Conservation (phyloP, 2,797 vertebrate genomes). For the Periparus ater region DNA sequence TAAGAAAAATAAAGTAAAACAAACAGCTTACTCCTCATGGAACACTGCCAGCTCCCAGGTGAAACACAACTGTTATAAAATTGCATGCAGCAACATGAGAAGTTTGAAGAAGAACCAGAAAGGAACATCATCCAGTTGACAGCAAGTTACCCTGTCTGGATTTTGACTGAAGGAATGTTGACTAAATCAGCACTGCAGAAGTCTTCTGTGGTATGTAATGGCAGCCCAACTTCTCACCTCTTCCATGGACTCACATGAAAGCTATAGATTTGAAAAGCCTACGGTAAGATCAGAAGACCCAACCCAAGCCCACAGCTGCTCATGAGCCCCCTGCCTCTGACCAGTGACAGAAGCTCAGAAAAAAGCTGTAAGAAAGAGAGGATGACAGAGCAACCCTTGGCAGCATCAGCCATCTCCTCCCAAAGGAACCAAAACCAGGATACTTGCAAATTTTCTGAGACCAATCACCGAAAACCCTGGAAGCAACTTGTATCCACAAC, state of each 20-base stretch:
- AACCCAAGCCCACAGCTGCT: neutral
- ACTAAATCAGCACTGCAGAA: neutral
- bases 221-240: neutral
- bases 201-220: neutral
- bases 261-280: neutral
- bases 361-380: neutral
- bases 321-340: neutral
- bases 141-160: neutral
- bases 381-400: neutral
- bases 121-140: neutral
- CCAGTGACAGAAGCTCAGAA: neutral
- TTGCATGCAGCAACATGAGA: neutral
- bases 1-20: neutral
- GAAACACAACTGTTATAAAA: neutral
- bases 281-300: neutral
- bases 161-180: neutral
- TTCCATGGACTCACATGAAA: neutral
- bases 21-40: neutral
- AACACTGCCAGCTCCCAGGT: neutral
- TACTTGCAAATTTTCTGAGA: neutral
- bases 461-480: neutral
- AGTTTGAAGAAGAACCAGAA: neutral
- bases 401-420: neutral
- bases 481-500: neutral
- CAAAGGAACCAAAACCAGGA: neutral